Percentiles rank a stretch among this genome's conserved stretches.
phyloP scores from a whole-genome alignment of 2,797 vertebrate genomes.

The Esox lucius region DNA sequence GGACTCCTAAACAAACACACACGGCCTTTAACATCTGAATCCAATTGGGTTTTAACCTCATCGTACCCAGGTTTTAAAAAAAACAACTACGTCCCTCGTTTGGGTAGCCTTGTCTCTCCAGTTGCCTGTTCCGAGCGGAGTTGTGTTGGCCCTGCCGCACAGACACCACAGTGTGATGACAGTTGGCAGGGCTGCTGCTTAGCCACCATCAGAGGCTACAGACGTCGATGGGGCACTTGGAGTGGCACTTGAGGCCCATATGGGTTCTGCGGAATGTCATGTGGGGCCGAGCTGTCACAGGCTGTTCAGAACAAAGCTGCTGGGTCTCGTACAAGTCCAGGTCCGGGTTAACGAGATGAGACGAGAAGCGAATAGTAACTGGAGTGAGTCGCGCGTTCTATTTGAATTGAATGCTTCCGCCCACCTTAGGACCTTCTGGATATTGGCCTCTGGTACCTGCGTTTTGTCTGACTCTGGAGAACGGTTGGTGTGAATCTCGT shows the following conservation, averaged over 20 bases:
- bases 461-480: too few relatives aligned
- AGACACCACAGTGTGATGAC: slow-evolving; percentile 59
- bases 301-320: too few relatives aligned
- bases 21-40: slow-evolving; percentile 21
- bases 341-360: too few relatives aligned
- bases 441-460: background rate
- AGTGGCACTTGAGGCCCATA: slow-evolving; percentile 54
- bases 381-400: background rate
- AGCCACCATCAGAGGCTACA: slow-evolving; percentile 36
- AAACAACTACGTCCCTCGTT: background rate
- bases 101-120: background rate
- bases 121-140: slow-evolving; percentile 35
- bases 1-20: background rate
- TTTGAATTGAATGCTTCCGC: too few relatives aligned
- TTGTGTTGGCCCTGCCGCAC: slow-evolving; percentile 37
- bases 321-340: too few relatives aligned
- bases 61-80: slow-evolving; percentile 3
- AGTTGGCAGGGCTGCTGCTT: slow-evolving; percentile 64
- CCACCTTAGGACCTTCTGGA: background rate
- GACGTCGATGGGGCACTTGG: slow-evolving; percentile 58
- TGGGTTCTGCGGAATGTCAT: background rate
- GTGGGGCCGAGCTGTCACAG: slow-evolving; percentile 12
- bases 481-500: too few relatives aligned
- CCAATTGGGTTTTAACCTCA: slow-evolving; percentile 27
- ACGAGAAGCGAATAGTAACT: too few relatives aligned